phyloP scores from a whole-genome alignment of 2,113 vertebrate species.

The Mystacornis crossleyi region DNA sequence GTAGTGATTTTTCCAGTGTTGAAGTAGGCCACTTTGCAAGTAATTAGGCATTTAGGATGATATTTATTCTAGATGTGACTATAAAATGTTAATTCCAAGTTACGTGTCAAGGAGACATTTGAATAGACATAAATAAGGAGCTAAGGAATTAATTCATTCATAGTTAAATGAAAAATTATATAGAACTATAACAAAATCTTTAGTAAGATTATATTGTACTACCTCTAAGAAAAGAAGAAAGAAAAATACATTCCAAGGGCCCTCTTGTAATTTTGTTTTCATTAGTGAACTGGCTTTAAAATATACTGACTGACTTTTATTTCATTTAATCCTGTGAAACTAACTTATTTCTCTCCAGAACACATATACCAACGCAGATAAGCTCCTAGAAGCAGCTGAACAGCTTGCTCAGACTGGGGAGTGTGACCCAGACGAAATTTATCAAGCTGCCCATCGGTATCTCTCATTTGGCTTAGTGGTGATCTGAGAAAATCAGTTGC shows the following conservation, averaged over 20 bases:
- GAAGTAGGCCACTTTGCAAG: background rate
- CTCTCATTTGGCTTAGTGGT: too few species aligned
- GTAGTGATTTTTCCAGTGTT: background rate
- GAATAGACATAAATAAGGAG: background rate
- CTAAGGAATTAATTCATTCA: background rate
- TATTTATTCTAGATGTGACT: background rate
- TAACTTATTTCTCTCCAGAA: conserved; percentile 76
- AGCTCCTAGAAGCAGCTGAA: conserved; percentile 94
- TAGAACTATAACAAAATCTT: background rate
- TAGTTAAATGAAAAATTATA: background rate
- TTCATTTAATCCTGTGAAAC: background rate
- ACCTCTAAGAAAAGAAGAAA: background rate
- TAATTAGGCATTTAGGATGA: background rate
- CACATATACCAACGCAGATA: conserved; percentile 97
- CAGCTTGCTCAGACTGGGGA: conserved; percentile 97
- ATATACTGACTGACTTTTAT: background rate
- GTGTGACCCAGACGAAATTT: conserved; percentile 97
- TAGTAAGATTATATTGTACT: background rate
- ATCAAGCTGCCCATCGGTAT: conserved; percentile 97
- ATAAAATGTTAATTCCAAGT: background rate
- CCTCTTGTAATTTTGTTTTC: background rate
- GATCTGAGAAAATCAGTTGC: background rate
- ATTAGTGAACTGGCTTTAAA: background rate
- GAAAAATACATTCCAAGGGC: background rate
- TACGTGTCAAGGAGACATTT: fast-evolving